phyloP scores from a whole-genome alignment of 2,888 invertebrate species.

The Ormyrus rosae region DNA sequence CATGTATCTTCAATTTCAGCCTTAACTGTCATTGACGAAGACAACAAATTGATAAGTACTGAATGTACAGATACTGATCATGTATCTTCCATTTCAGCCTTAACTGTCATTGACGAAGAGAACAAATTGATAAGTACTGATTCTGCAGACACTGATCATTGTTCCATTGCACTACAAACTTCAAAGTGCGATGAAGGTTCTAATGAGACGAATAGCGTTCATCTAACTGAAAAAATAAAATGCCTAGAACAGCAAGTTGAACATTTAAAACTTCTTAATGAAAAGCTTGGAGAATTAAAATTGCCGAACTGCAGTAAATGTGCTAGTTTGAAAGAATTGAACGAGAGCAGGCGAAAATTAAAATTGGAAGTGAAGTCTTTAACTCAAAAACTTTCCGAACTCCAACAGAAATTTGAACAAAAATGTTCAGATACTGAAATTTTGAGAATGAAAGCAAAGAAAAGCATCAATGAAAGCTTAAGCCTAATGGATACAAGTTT shows the following conservation, averaged over 20 bases:
- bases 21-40: conserved; percentile 47
- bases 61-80: conserved; percentile 62
- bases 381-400: conserved; percentile 62
- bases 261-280: conserved; percentile 62
- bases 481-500: conserved; percentile 60
- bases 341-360: conserved; percentile 62
- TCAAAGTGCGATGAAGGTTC: background rate
- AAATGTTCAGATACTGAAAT: conserved; percentile 64
- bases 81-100: conserved; percentile 56
- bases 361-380: conserved; percentile 65
- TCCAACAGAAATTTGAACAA: conserved; percentile 66
- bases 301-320: conserved; percentile 65
- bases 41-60: conserved; percentile 60
- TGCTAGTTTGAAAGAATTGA: conserved; percentile 63
- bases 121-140: conserved; percentile 10
- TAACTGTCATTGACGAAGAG: conserved; percentile 34
- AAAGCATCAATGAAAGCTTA: conserved; percentile 62
- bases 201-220: conserved; percentile 40
- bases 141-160: conserved; percentile 5
- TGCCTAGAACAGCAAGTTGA: conserved; percentile 61
- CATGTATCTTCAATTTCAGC: conserved; percentile 58
- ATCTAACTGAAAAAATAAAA: conserved; percentile 50
- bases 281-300: conserved; percentile 66
- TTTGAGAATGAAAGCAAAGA: conserved; percentile 64
- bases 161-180: background rate